Base-by-base conservation (phyloP, 2,797 vertebrate species). In the Diplodus sargus region DNA sequence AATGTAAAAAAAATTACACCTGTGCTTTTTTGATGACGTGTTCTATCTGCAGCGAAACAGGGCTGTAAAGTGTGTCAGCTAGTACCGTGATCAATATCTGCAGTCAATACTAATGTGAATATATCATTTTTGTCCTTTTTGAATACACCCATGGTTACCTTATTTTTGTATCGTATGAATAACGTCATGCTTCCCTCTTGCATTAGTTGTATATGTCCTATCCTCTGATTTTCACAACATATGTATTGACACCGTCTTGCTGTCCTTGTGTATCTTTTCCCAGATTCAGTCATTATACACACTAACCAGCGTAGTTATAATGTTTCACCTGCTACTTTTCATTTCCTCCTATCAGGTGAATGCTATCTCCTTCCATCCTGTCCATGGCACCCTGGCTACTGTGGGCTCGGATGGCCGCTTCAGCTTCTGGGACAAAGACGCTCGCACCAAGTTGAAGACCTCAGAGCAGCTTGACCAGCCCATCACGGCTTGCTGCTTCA, bases 371-470 rank as follows among this genome's bases (percentile, higher is more conserved):
- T 99, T 99, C 92, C 98, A 99, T 83, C 98, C 98, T 52, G 97
- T 97, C 73, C 98, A 99, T 0, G 98, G 98, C 61, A 99, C 98
- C 0, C 92, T 99, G 87, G 96, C 98, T 2, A 99, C 98, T 0
- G 98, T 99, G 53, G 98, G 98, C 12, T 99, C 98, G 16, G 98
- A 99, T 13, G 98, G 98, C 0, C 96, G 98, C 80, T 99, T 99
- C 95, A 99, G 98, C 91, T 99, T 99, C 92, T 99, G 98, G 98
- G 98, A 99, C 95, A 99, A 99, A 95, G 98, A 99, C 22, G 98
- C 98, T 34, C 96, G 98, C 64, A 99, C 98, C 2, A 99, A 99
- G 86, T 96, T 99, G 80, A 99, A 99, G 95, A 99, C 98, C 0
- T 99, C 98, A 0, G 98, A 99, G 70, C 98, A 99, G 85, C 92